These are phyloP conservation scores for Meriones unguiculatus DNA, from an alignment of 2,113 vertebrate genomes.

Conservation along the genomic window DNA sequence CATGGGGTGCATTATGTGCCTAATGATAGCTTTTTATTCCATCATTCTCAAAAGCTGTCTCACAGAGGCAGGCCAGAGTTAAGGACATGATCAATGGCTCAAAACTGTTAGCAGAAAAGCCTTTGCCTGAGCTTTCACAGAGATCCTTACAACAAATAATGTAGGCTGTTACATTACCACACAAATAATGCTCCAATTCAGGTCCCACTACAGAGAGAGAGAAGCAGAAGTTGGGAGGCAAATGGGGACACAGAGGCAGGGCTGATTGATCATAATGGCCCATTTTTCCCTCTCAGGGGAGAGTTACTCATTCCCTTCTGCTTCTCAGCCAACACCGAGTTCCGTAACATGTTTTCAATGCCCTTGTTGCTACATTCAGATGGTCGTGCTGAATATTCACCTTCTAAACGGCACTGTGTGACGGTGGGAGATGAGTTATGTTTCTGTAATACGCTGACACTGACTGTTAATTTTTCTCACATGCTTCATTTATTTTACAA, in stretches of 20 bases:
- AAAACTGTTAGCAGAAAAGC: conserved; percentile 18
- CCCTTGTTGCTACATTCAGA: background rate
- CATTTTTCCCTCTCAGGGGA: conserved; percentile 7
- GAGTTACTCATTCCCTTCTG: background rate
- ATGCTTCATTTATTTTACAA: conserved; percentile 37
- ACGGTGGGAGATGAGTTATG: conserved; percentile 22
- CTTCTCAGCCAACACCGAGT: background rate
- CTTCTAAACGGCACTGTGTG: background rate
- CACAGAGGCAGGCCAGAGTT: background rate
- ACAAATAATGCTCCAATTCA: background rate
- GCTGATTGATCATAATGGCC: background rate
- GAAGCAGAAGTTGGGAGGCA: background rate
- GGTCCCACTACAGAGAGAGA: background rate
- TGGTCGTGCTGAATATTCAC: background rate
- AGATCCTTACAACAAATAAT: conserved; percentile 14
- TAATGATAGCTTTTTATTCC: background rate
- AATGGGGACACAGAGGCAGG: background rate
- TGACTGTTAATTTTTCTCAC: conserved; percentile 65
- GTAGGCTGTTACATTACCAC: background rate
- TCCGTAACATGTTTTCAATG: background rate
- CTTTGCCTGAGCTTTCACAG: conserved; percentile 13
- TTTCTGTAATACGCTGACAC: conserved; percentile 23
- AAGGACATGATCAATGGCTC: background rate
- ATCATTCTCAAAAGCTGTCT: background rate
- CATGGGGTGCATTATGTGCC: background rate